phyloP scores from a whole-genome alignment of 1,140 invertebrate genomes.

The Yoshiicerus persimilis region DNA sequence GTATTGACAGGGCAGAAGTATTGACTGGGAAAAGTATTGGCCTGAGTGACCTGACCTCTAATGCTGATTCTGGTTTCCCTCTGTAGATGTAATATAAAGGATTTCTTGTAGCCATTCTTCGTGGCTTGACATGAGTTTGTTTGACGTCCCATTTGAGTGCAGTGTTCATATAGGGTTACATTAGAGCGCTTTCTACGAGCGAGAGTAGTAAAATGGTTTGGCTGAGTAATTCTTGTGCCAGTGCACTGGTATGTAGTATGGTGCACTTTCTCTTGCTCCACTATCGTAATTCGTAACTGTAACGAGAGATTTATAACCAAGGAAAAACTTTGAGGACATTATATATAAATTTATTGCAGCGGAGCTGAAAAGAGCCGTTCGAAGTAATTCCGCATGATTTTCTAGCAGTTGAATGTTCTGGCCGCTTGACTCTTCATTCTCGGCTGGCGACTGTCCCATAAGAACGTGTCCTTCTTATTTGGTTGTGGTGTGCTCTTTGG shows the following conservation, averaged over 20 bases:
- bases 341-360: conserved; percentile 11
- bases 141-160: background rate
- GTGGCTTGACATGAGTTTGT: background rate
- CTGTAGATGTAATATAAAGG: background rate
- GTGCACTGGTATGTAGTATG: too few species aligned
- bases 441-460: background rate
- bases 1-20: background rate
- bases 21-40: background rate
- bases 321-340: conserved; percentile 13
- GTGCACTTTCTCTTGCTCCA: background rate
- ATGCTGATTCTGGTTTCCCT: too few species aligned
- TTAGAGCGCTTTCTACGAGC: background rate
- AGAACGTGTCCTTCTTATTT: background rate
- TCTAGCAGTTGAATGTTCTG: background rate
- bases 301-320: background rate
- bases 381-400: conserved; percentile 8
- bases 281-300: background rate
- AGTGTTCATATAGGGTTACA: background rate
- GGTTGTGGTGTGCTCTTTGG: background rate
- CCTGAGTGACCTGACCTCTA: background rate
- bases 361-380: background rate
- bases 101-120: background rate
- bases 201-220: background rate
- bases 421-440: conserved; percentile 12
- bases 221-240: background rate